Evolutionary conservation across 2,888 invertebrate genomes (phyloP).

Genomic region (Lithophane semibrunnea): DNA sequence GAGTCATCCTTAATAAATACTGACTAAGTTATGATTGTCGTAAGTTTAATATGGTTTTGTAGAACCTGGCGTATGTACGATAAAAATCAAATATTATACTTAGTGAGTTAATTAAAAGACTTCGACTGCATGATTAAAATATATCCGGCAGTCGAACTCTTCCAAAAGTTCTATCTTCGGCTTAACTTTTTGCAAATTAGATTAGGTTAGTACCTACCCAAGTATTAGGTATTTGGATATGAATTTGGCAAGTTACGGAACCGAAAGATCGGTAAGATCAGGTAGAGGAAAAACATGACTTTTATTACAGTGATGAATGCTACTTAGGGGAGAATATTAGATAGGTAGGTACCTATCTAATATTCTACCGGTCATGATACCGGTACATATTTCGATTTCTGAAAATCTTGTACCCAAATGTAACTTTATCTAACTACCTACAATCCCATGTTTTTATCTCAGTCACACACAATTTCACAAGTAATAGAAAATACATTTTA

Average conservation of each 20-base stretch:
- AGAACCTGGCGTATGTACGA: not conserved
- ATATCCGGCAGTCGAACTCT: not conserved
- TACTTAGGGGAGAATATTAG: not conserved
- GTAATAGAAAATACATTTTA: slow-evolving; percentile 10
- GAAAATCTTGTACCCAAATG: not conserved
- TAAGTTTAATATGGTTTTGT: not conserved
- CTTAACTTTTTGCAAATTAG: not conserved
- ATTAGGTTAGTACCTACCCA: not conserved
- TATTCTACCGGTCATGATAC: too few relatives aligned
- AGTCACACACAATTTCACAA: slow-evolving; percentile 2
- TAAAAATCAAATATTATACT: too few relatives aligned
- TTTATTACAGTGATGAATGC: slow-evolving; percentile 6
- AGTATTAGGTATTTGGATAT: too few relatives aligned
- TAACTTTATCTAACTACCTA: not conserved
- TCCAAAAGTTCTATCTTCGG: not conserved
- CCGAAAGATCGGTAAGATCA: too few relatives aligned
- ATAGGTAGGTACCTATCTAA: too few relatives aligned
- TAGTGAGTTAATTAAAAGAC: too few relatives aligned
- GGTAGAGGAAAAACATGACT: not conserved
- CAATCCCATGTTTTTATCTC: not conserved
- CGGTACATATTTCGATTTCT: not conserved
- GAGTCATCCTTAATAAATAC: not conserved
- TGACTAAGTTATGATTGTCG: not conserved
- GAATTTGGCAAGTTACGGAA: not conserved
- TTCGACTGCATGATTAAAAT: not conserved